Percentiles rank a stretch among this genome's conserved stretches.
Evolutionary conservation across 64 coral and sea anemone species (phyloP).

Genomic region (Platygyra sinensis): DNA sequence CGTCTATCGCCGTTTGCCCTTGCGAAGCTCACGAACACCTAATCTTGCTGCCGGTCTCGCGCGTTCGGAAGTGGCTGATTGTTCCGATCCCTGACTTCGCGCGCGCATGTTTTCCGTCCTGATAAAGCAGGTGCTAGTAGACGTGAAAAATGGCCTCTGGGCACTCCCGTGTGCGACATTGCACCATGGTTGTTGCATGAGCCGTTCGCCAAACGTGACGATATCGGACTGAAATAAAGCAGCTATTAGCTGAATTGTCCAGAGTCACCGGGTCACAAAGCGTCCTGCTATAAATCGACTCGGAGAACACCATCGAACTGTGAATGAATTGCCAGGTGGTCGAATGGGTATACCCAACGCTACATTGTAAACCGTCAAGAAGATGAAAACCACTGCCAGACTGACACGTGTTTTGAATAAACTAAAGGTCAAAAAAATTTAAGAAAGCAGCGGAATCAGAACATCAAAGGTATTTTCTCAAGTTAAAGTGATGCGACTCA

Average conservation of each 20-base stretch:
- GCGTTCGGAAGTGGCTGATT: conserved; percentile 30
- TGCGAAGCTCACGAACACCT: conserved; percentile 24
- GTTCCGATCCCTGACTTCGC: conserved; percentile 10
- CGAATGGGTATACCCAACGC: not conserved
- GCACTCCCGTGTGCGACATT: not conserved
- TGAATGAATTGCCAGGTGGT: not conserved
- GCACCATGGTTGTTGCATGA: conserved; percentile 28
- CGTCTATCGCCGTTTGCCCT: not conserved
- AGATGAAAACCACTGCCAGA: not conserved
- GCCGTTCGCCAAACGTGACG: conserved; percentile 20
- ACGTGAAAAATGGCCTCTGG: not conserved
- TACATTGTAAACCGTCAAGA: not conserved
- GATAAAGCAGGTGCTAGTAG: conserved; percentile 15
- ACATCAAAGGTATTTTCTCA: no score
- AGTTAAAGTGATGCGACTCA: no score
- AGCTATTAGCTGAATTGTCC: not conserved
- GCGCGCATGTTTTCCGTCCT: not conserved
- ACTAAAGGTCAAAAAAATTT: not conserved
- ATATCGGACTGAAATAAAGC: conserved; percentile 6
- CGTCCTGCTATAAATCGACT: not conserved
- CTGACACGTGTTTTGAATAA: not conserved
- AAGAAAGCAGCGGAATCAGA: no score
- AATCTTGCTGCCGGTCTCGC: conserved; percentile 16
- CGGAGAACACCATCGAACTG: not conserved
- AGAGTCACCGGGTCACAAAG: not conserved